Conservation (phyloP, 2,888 invertebrate genomes). For the Drosophila leonis region DNA sequence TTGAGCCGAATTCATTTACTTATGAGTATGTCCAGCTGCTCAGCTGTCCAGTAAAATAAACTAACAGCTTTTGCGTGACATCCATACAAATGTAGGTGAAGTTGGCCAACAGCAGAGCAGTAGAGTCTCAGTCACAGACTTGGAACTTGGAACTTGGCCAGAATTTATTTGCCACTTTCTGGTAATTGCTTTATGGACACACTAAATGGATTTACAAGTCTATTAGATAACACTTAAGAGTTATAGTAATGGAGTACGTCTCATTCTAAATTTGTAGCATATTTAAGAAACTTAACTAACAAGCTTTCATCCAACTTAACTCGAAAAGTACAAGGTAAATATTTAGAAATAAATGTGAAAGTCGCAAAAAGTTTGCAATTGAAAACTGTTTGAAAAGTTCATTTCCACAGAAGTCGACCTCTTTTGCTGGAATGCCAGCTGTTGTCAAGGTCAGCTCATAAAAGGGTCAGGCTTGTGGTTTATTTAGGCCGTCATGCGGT, state of each 20-base stretch:
- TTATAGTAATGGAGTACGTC: neutral
- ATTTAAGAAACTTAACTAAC: neutral
- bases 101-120: neutral
- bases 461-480: constrained; percentile 31
- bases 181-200: constrained; percentile 31
- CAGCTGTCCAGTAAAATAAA: constrained; percentile 48
- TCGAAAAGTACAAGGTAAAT: neutral
- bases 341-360: constrained; percentile 17
- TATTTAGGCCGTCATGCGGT: constrained; percentile 17
- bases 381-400: constrained; percentile 23
- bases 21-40: neutral
- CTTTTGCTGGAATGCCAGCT: constrained; percentile 9
- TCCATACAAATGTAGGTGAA: constrained; percentile 41
- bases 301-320: neutral
- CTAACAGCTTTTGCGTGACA: constrained; percentile 70
- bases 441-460: constrained; percentile 19
- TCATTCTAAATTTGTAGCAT: neutral
- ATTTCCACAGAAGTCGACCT: constrained; percentile 13
- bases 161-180: constrained; percentile 13
- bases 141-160: constrained; percentile 20
- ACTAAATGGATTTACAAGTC: constrained; percentile 16
- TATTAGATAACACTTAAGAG: constrained; percentile 22
- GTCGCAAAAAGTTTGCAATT: constrained; percentile 15
- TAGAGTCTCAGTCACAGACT: neutral
- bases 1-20: constrained; percentile 32